Evolutionary conservation across 2,888 invertebrate genomes (phyloP), one percentile per base, ranked within the genome.

Genomic region (Hydroisotoma schaefferi): DNA sequence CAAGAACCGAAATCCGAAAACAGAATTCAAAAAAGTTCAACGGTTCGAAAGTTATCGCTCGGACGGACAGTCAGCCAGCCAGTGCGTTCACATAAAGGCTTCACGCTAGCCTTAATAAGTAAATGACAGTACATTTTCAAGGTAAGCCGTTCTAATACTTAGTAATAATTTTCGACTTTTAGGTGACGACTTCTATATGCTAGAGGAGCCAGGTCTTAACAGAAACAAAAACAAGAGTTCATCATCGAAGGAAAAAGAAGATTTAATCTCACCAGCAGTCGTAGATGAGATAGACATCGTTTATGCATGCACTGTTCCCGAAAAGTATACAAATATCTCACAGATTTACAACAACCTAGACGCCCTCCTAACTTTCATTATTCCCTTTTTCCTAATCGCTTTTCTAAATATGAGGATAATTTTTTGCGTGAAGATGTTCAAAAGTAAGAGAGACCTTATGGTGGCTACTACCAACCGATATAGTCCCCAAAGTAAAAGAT

Each of bases 321-420:
- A 68, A 44, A 68, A 69, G n/a, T 82, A 82, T 70, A 74, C 78
- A 59, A 76, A 79, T 60, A 78, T 83, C 69, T 85, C 86, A 20
- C 81, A 79, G 28, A 76, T 82, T 8, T 84, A 87, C 73, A 89
- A 88, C 76, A 76, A 84, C 54, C 77, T 85, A 57, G 91, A 92
- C 75, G 85, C 87, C 1, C 76, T 84, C 40, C 73, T 89, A 2
- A 86, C 89, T 0, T 86, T 90, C 74, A 80, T 86, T 5, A 75
- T 88, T 37, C 91, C 92, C 1, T 83, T 90, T 69, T 78, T 81
- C 2, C 77, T 85, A 46, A 88, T 90, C 63, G 80, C 85, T 2
- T 76, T 86, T 3, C 77, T 90, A 63, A 91, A 91, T 74, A 77
- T 83, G 0, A 81, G 84, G 73, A 90, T 91, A 48, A 83, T 84